phyloP scores from a whole-genome alignment of 1,140 invertebrate species.

The Zaprionus ornatus region DNA sequence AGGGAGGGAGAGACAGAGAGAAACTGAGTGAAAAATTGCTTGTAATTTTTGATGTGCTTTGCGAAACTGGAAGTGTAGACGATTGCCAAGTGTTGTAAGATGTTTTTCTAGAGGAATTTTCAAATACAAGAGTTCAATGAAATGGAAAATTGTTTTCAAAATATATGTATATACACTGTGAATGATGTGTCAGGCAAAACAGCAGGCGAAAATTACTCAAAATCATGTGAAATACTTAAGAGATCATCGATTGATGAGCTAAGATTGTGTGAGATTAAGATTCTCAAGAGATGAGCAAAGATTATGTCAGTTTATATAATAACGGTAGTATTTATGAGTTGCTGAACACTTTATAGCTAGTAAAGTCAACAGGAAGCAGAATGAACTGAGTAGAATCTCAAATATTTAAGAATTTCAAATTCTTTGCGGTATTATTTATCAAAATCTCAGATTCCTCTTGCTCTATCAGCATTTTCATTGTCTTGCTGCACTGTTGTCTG shows the following conservation, averaged over 20 bases:
- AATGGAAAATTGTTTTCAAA: background rate
- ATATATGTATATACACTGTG: background rate
- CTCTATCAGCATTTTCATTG: background rate
- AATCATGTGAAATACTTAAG: background rate
- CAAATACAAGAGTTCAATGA: background rate
- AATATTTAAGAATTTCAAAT: background rate
- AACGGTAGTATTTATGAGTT: too few relatives aligned
- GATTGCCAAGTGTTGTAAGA: slow-evolving; percentile 1
- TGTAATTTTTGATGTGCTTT: background rate
- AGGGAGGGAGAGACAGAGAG: background rate
- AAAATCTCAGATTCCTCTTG: background rate
- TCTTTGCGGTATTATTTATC: background rate
- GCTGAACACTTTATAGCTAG: too few relatives aligned
- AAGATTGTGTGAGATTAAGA: background rate
- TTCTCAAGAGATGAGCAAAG: background rate
- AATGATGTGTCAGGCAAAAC: background rate
- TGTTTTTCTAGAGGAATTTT: background rate
- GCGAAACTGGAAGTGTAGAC: background rate
- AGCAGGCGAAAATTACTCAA: background rate
- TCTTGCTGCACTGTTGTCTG: background rate
- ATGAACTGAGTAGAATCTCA: background rate
- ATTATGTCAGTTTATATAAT: background rate
- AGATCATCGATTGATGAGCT: background rate
- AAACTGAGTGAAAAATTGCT: slow-evolving; percentile 1
- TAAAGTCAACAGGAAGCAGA: too few relatives aligned